Evolutionary conservation across 2,888 invertebrate genomes (phyloP).

Genomic region (Calameuta filiformis): DNA sequence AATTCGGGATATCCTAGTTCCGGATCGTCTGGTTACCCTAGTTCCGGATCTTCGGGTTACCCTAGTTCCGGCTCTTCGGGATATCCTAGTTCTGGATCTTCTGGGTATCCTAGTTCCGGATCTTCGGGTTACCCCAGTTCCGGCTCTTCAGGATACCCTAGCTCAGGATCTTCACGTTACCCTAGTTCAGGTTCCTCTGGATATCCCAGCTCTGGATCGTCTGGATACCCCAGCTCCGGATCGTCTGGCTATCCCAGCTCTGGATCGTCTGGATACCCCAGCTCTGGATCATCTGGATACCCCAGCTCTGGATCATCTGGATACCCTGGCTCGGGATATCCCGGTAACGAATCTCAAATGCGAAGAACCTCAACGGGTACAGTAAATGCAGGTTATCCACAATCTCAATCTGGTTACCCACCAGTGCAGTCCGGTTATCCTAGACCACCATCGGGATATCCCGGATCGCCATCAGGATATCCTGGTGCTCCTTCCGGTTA

Average conservation of each 20-base stretch:
- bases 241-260: conserved; percentile 21
- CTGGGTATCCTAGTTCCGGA: conserved; percentile 24
- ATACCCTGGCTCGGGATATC: conserved; percentile 23
- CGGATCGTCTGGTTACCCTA: conserved; percentile 21
- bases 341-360: conserved; percentile 16
- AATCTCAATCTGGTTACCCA: not conserved
- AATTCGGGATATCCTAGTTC: conserved; percentile 18
- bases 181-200: conserved; percentile 14
- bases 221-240: conserved; percentile 14
- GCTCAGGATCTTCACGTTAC: conserved; percentile 16
- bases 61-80: conserved; percentile 12
- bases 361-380: not conserved
- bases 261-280: conserved; percentile 18
- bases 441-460: conserved; percentile 31
- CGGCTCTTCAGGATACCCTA: conserved; percentile 7
- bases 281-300: conserved; percentile 17
- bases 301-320: conserved; percentile 6
- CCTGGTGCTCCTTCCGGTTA: conserved; percentile 21
- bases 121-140: conserved; percentile 38
- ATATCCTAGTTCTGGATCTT: conserved; percentile 13
- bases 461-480: conserved; percentile 29
- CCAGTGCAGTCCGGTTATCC: conserved; percentile 16
- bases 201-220: not conserved
- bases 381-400: conserved; percentile 13
- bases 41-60: conserved; percentile 1